A percentile compares a stretch with the other conserved stretches of the same genome.
Conservation (phyloP, 2,113 vertebrate species). For the Elanus axillaris region DNA sequence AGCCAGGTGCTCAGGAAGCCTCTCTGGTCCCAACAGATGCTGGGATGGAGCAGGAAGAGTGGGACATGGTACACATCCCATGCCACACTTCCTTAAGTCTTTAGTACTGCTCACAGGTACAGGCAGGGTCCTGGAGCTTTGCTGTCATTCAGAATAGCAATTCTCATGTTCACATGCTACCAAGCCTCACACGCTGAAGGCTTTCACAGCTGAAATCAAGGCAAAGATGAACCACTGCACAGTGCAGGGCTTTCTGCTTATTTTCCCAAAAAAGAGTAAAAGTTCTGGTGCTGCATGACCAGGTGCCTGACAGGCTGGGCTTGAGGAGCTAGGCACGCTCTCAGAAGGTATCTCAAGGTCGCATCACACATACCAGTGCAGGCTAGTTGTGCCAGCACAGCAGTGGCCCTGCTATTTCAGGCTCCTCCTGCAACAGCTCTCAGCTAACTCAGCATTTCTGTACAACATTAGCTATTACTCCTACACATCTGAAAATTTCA, state of each 20-base stretch:
- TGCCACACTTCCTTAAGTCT: background rate
- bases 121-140: background rate
- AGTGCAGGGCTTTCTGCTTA: background rate
- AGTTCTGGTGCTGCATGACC: background rate
- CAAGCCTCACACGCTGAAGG: background rate
- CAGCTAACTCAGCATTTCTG: background rate
- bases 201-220: background rate
- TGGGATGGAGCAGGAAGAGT: background rate
- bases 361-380: rapidly evolving
- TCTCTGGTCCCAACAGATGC: background rate
- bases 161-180: background rate
- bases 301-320: background rate
- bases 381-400: background rate
- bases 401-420: background rate
- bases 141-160: background rate
- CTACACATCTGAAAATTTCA: background rate
- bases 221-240: background rate
- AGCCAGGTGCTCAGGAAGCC: background rate
- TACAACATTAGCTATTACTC: background rate
- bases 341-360: background rate
- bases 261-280: background rate
- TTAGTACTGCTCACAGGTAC: background rate
- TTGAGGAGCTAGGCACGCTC: background rate
- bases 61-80: background rate
- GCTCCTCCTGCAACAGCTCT: background rate